Conservation (phyloP, 2,113 vertebrate genomes). For the Pseudonaja textilis region DNA sequence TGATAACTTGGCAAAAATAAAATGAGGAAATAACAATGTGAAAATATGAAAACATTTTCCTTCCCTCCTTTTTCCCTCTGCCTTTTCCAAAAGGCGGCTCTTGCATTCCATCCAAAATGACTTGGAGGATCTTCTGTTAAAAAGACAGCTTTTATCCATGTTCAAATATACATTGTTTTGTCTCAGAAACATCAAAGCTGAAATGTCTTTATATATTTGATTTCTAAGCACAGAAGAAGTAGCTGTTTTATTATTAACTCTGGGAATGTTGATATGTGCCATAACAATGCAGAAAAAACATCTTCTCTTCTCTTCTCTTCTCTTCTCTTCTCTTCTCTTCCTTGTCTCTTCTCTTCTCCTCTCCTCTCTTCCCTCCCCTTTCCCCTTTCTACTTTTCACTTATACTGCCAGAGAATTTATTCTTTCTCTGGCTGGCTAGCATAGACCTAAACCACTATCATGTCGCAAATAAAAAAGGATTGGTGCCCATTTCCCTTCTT, state of each 20-base stretch:
- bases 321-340: too few species aligned
- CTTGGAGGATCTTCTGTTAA: constrained; percentile 64
- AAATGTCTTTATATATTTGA: constrained; percentile 47
- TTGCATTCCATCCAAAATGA: constrained; percentile 64
- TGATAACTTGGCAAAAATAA: neutral
- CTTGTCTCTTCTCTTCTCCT: too few species aligned
- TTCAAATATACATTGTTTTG: constrained; percentile 80
- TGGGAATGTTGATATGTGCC: constrained; percentile 79
- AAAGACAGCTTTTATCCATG: constrained; percentile 71
- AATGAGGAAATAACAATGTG: neutral
- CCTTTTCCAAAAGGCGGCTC: constrained; percentile 1
- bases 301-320: too few species aligned
- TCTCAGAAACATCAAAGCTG: constrained; percentile 77
- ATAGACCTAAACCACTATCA: constrained; percentile 34
- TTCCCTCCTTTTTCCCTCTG: constrained; percentile 27
- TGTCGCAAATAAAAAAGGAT: constrained; percentile 40
- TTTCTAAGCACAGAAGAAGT: constrained; percentile 71
- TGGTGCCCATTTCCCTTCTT: fast-evolving
- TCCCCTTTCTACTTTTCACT: neutral
- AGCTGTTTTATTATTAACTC: constrained; percentile 78
- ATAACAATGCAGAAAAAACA: constrained; percentile 81
- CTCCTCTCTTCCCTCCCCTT: neutral
- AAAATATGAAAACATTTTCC: neutral
- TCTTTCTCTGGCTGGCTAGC: constrained; percentile 41
- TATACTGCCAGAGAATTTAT: constrained; percentile 49